Evolutionary conservation across 1,140 invertebrate species (phyloP).

Genomic region (Drosophila auraria): DNA sequence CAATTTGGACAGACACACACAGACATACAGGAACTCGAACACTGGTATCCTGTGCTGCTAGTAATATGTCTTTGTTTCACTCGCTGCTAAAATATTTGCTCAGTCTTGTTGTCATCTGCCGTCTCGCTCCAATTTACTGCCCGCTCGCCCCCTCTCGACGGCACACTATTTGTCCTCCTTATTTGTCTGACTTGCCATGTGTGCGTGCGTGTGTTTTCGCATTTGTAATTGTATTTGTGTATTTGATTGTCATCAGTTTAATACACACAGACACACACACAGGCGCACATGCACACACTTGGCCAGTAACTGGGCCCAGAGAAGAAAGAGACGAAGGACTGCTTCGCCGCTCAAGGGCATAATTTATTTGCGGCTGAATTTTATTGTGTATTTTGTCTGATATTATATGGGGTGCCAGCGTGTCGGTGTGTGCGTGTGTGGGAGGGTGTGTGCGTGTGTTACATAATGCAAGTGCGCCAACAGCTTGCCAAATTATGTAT

Average conservation of each 20-base stretch:
- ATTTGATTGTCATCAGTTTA: constrained; percentile 81
- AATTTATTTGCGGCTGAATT: constrained; percentile 79
- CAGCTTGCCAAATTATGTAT: constrained; percentile 71
- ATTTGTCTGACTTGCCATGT: constrained; percentile 69
- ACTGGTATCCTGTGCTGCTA: constrained; percentile 61
- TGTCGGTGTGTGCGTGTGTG: constrained; percentile 7
- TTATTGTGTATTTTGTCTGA: constrained; percentile 82
- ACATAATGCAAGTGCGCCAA: constrained; percentile 58
- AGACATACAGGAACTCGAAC: constrained; percentile 34
- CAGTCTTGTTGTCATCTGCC: constrained; percentile 71
- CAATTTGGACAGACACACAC: constrained; percentile 76
- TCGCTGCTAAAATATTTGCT: constrained; percentile 79
- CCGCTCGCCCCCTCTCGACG: constrained; percentile 5
- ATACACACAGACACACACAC: no score
- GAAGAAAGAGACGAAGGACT: constrained; percentile 32
- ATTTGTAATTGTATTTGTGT: constrained; percentile 83
- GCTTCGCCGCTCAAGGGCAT: constrained; percentile 72
- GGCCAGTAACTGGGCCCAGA: constrained; percentile 21
- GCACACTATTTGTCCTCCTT: constrained; percentile 72
- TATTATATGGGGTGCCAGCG: constrained; percentile 57
- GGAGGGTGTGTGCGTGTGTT: constrained; percentile 31
- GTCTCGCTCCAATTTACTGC: constrained; percentile 5
- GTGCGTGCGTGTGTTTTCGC: constrained; percentile 56
- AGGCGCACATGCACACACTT: constrained; percentile 9
- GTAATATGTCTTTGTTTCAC: constrained; percentile 83